Conservation (phyloP, 2,888 invertebrate genomes). For the Meganola albula region DNA sequence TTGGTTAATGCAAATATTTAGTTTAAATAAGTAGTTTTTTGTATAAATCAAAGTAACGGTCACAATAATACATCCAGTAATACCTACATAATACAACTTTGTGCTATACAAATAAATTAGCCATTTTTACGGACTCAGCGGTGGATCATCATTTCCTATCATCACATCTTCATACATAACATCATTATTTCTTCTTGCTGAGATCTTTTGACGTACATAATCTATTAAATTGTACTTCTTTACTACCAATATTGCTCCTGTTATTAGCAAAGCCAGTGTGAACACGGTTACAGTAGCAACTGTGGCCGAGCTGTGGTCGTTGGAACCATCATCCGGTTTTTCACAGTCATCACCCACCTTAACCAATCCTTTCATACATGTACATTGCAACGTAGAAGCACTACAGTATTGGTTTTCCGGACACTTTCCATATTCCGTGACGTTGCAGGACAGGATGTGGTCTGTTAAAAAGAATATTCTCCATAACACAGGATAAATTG, state of each 20-base stretch:
- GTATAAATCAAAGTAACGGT: too few relatives aligned
- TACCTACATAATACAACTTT: slow-evolving; percentile 23
- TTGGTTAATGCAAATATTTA: too few relatives aligned
- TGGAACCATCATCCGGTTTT: slow-evolving; percentile 21
- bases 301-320: slow-evolving; percentile 41
- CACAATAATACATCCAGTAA: slow-evolving; percentile 19
- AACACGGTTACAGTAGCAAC: slow-evolving; percentile 55
- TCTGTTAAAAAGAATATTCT: slow-evolving; percentile 73
- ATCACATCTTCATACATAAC: slow-evolving; percentile 75
- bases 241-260: slow-evolving; percentile 58
- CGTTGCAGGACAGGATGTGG: slow-evolving; percentile 67
- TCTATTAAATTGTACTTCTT: slow-evolving; percentile 67
- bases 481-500: slow-evolving; percentile 62
- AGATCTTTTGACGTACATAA: slow-evolving; percentile 58
- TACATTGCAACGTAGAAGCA: slow-evolving; percentile 39
- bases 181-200: slow-evolving; percentile 56
- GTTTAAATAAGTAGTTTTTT: too few relatives aligned
- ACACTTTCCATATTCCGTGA: slow-evolving; percentile 42
- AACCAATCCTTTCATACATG: slow-evolving; percentile 46
- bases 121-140: slow-evolving; percentile 56
- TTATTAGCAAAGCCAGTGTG: slow-evolving; percentile 54
- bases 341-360: slow-evolving; percentile 46
- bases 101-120: slow-evolving; percentile 30
- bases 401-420: slow-evolving; percentile 53
- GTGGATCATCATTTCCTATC: slow-evolving; percentile 74